Base-by-base conservation (phyloP, 2,888 invertebrate genomes). In the Molorchus minor region DNA sequence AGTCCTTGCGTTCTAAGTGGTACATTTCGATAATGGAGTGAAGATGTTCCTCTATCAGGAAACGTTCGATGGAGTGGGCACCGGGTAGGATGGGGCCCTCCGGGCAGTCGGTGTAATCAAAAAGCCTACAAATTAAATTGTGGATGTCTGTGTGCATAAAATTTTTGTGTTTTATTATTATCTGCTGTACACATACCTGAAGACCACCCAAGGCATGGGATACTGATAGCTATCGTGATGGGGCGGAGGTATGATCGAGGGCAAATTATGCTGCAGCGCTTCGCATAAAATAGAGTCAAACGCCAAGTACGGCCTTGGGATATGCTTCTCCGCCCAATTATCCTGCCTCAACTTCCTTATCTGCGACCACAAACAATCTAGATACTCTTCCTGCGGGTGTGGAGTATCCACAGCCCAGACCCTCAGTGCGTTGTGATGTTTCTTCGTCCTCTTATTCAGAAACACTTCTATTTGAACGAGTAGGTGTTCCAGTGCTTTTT, bases 41-140 rank as follows among this genome's bases (percentile, higher is more conserved):
- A 25, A 99, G 84, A 77, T 99, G 98, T 80, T 98, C 98, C 79
- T 99, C 99, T 71, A 99, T 96, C 1, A 99, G 85, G 81, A 96
- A 98, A 59, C 99, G 85, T 80, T 99, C 99, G 63, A 99, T 97
- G 0, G 98, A 94, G 82, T 98, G 97, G 15, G 94, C 93, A 29
- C 97, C 98, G 0, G 99, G 99, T 53, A 99, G 82, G 40, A 92
- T 88, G 0, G 93, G 92, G 53, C 85, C 94, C 79, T 97, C 97
- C 0, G 98, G 97, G 71, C 98, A 97, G 82, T 99, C 99, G 0
- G 98, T 97, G 79, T 98, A 97, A 80, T 98, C 98, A 82, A 99
- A 99, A 89, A 99, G 92, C 36, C 94, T 87, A 19, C 8, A 58
- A 58, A 29, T 7, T 55, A 54, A 25, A 15, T 25, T 30, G 33